These are phyloP conservation scores for Stichopus horrens DNA, from an alignment of 53 echinoderm and acorn worm genomes.

Conservation along the genomic window DNA sequence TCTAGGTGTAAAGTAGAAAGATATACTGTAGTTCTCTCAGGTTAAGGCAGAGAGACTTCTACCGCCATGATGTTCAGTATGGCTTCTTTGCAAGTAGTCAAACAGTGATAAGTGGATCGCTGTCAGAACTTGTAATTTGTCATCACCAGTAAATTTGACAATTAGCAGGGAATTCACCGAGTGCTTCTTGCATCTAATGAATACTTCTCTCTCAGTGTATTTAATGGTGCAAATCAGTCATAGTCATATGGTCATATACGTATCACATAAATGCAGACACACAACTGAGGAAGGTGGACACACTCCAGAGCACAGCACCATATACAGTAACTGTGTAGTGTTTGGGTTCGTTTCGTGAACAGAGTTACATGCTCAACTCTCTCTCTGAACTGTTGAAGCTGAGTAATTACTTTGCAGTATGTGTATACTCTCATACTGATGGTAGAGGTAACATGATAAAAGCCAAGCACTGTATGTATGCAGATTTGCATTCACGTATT, in stretches of 20 bases:
- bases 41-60: too few relatives aligned
- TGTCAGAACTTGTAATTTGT: neutral
- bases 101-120: neutral
- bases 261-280: too few relatives aligned
- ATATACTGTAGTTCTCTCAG: too few relatives aligned
- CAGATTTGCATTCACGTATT: too few relatives aligned
- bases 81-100: neutral
- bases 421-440: neutral
- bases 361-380: neutral
- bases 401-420: neutral
- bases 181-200: neutral
- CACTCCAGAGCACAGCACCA: neutral
- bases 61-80: too few relatives aligned
- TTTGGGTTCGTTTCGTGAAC: neutral
- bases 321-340: neutral
- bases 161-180: neutral
- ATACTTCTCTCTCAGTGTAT: neutral
- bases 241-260: neutral
- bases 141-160: neutral
- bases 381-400: neutral
- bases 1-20: too few relatives aligned
- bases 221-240: neutral
- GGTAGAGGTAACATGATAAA: too few relatives aligned
- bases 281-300: neutral
- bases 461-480: too few relatives aligned